Base-by-base conservation (phyloP, 2,888 invertebrate species). In the Phyllotreta striolata region DNA sequence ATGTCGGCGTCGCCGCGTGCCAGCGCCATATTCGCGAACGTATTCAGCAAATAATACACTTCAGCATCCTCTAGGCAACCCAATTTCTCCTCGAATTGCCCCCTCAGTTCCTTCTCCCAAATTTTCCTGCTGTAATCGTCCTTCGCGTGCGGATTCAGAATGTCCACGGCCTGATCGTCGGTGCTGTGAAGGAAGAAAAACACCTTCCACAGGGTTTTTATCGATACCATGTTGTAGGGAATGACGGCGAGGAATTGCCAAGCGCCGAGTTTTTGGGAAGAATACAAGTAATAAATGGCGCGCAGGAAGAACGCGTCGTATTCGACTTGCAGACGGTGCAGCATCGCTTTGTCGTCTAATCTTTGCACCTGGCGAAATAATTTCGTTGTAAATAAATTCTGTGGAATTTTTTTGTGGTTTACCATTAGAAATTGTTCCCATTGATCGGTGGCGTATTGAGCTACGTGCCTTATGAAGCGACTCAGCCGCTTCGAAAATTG, bases 171-270 rank as follows among this genome's bases (percentile, higher is more conserved):
- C 8, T 77, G 75, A 39, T 80, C 81, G 72, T 87, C 86, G 0
- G 85, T 85, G 51, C 84, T 81, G 70, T 88, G 88, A 4, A 89
- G 78, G 72, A 85, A 85, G 72, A 87, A 87, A 76, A 87, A 89
- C 62, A 90, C 83, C 73, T 85, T 85, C 89, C 89, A 90, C n/a
- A 89, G 76, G 4, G 86, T 85, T 52, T 81, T 79, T 0, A 83
- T 76, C 7, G 88, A 85, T 35, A 90, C 84, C 51, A 84, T 81
- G 66, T 84, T 82, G 74, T 88, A 91, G 0, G 93, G 92, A 70
- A 92, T 83, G 13, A 89, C 88, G 9, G 91, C 89, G 71, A 93
- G 85, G 81, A 92, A 93, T 78, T 93, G 92, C 90, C 92, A 91
- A 1, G 91, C 89, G 6, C 91, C 91, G 66, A 91, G 83, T 75